Base-by-base conservation (phyloP, 1,140 invertebrate genomes). In the Venustaconcha ellipsiformis region DNA sequence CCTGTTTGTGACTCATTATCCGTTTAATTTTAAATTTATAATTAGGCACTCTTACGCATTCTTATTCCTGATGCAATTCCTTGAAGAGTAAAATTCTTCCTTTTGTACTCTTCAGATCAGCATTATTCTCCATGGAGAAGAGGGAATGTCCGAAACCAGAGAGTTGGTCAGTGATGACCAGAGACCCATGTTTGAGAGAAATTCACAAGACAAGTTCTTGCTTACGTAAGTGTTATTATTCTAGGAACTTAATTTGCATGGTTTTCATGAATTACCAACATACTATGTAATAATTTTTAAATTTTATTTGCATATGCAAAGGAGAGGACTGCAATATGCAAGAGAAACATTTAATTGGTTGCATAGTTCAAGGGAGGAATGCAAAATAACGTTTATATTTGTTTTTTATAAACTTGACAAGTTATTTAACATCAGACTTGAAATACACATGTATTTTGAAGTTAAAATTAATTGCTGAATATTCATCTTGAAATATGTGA, bases 121-220 rank as follows among this genome's bases (percentile, higher is more conserved):
- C 78, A 80, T 90, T 23, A 89, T 90, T 58, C 80, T 90, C 11
- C 88, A 90, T 78, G 89, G 89, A 26, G 88, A 89, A 56, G 84
- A 89, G 63, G 89, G 88, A 14, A 87, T 90, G 83, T 88, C 87
- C 1, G 89, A 90, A 67, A 90, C 89, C 30, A 76, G 89, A 62
- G 89, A 90, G 77, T 83, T 89, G 12, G 84, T 87, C 60, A 87
- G 85, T 78, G 82, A 84, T 64, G 84, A 86, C n/a, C 81, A 85
- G 56, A 57, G 78, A 37, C 82, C 82, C 14, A 66, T 88, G 79
- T 90, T 90, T 82, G 83, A 88, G 74, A 76, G 87, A n/a, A 89
- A 89, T 71, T 90, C 89, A 11, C 70, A 86, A 18, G 87, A 90
- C 75, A 84, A 83, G 59, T 90, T 90, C 74, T 82, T 90, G 37